These are phyloP conservation scores for Cacatua alba DNA, from an alignment of 2,113 vertebrate species.

Conservation along the genomic window DNA sequence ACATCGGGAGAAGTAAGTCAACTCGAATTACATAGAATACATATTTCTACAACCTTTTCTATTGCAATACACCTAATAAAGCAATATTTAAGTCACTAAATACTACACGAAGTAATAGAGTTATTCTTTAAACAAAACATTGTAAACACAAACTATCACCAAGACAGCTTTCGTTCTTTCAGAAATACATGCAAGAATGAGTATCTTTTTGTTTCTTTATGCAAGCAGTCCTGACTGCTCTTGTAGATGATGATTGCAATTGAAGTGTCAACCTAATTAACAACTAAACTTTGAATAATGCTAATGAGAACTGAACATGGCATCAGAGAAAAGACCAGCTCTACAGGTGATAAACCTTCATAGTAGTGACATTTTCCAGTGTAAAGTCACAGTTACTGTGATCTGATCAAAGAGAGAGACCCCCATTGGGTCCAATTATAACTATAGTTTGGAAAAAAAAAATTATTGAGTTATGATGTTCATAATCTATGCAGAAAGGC, in stretches of 20 bases:
- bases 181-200: not conserved
- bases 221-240: slow-evolving; percentile 73
- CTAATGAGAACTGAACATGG: slow-evolving; percentile 90
- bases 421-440: slow-evolving; percentile 99
- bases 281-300: slow-evolving; percentile 91
- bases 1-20: not conserved
- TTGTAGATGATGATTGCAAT: slow-evolving; percentile 81
- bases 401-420: slow-evolving; percentile 96
- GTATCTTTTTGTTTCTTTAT: slow-evolving; percentile 77
- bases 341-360: slow-evolving; percentile 99
- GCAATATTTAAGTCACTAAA: not conserved
- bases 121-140: not conserved
- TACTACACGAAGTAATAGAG: not conserved
- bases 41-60: not conserved
- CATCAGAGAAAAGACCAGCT: slow-evolving; percentile 93
- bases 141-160: not conserved
- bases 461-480: slow-evolving; percentile 90
- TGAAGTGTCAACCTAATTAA: slow-evolving; percentile 95
- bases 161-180: not conserved
- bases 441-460: slow-evolving; percentile 87
- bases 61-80: not conserved
- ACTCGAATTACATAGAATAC: not conserved
- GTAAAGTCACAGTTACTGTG: slow-evolving; percentile 97
- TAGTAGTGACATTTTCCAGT: slow-evolving; percentile 98
- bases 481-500: slow-evolving; percentile 96